Conservation (phyloP, 2,797 vertebrate genomes). For the Setipinna tenuifilis region DNA sequence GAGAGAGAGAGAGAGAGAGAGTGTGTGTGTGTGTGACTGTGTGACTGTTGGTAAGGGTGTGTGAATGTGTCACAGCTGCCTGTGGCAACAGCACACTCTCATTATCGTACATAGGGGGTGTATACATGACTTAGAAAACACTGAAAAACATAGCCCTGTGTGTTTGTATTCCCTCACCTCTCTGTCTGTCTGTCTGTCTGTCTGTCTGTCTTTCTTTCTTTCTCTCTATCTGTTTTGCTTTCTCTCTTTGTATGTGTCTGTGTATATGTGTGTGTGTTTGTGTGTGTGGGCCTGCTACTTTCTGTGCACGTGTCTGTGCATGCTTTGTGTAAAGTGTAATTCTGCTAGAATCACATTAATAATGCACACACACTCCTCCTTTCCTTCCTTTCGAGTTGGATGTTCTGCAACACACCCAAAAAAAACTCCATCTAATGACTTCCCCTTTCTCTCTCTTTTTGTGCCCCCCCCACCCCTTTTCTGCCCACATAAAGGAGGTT, state of each 20-base stretch:
- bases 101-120: constrained; percentile 46
- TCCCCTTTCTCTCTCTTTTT: constrained; percentile 27
- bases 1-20: not conserved
- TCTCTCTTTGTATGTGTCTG: not conserved
- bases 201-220: too few species aligned
- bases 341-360: constrained; percentile 4
- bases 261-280: not conserved
- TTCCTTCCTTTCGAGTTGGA: not conserved
- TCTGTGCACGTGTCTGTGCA: not conserved
- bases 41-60: not conserved
- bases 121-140: not conserved
- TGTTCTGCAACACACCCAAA: not conserved
- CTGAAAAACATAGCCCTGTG: not conserved
- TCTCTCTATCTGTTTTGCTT: too few species aligned
- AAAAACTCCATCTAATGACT: constrained; percentile 2
- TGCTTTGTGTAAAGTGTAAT: not conserved
- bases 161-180: not conserved
- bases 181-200: not conserved
- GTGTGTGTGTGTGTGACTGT: not conserved
- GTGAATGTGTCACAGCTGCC: not conserved
- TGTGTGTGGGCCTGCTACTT: not conserved
- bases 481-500: constrained; percentile 89
- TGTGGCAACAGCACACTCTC: constrained; percentile 32
- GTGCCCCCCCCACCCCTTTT: constrained; percentile 54
- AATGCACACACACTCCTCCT: too few species aligned